Conservation (phyloP, 2,113 vertebrate genomes). For the Daubentonia madagascariensis region DNA sequence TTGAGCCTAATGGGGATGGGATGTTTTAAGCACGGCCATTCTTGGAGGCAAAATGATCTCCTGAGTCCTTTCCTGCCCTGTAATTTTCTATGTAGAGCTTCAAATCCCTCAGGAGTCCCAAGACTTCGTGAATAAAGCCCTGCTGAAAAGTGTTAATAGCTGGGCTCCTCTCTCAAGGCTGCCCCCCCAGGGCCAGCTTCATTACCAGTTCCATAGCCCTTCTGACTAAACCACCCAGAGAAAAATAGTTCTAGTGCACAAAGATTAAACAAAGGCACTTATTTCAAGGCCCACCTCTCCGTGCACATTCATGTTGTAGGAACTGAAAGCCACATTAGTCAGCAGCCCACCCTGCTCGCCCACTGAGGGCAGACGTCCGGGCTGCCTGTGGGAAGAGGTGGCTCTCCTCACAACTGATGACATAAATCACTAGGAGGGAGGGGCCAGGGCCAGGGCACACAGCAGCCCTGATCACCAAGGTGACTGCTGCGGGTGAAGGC, state of each 20-base stretch:
- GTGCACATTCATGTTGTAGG: fast-evolving
- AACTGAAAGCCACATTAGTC: neutral
- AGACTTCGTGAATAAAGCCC: neutral
- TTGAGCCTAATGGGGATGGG: neutral
- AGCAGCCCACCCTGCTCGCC: neutral
- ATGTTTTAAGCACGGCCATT: neutral
- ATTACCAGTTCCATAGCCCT: neutral
- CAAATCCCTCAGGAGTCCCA: neutral
- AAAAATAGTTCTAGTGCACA: neutral
- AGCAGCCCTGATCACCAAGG: neutral
- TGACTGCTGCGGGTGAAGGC: neutral
- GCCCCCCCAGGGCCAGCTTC: neutral
- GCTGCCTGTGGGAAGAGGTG: neutral
- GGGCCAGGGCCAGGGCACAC: neutral
- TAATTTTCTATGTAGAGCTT: neutral
- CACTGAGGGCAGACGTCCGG: neutral
- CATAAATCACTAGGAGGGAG: neutral
- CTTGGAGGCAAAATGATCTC: neutral
- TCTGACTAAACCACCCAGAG: neutral
- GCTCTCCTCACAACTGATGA: too few relatives aligned
- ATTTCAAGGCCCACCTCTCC: neutral
- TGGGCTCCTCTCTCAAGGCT: neutral
- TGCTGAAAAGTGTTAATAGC: too few relatives aligned
- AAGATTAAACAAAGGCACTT: neutral
- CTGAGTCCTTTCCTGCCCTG: neutral